Evolutionary conservation across 2,888 invertebrate genomes (phyloP).

Genomic region (Desoria tigrina): DNA sequence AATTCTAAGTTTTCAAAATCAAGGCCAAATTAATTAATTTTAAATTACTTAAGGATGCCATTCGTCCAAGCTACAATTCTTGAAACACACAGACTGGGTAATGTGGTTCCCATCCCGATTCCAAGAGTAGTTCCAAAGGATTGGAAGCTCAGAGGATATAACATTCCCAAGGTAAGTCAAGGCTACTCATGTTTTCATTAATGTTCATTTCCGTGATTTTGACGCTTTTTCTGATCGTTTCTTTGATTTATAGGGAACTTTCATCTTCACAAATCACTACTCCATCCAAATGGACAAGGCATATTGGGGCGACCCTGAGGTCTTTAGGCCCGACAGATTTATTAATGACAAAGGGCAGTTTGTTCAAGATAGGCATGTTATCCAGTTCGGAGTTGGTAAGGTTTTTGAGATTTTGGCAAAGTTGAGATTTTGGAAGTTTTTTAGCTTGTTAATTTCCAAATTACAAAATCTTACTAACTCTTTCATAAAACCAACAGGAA

Average conservation of each 20-base stretch:
- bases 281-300: conserved; percentile 33
- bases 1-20: no score
- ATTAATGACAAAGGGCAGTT: conserved; percentile 39
- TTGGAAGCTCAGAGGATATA: conserved; percentile 28
- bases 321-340: conserved; percentile 35
- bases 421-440: no score
- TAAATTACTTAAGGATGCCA: conserved; percentile 26
- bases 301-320: conserved; percentile 33
- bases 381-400: conserved; percentile 40
- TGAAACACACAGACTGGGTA: conserved; percentile 31
- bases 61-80: conserved; percentile 34
- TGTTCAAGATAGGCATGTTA: conserved; percentile 33
- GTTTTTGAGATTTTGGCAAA: no score
- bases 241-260: conserved; percentile 13
- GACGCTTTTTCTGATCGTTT: background rate
- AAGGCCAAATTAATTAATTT: no score
- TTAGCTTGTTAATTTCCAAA: no score
- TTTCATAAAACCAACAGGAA: no score
- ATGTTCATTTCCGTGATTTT: background rate
- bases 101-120: conserved; percentile 35
- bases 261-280: conserved; percentile 35
- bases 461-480: no score
- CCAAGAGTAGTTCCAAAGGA: conserved; percentile 27
- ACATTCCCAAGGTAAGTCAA: conserved; percentile 34
- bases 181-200: no score